A percentile compares a stretch with the other conserved stretches of the same genome.
Conservation (phyloP, 2,888 invertebrate species). For the Rhagium mordax region DNA sequence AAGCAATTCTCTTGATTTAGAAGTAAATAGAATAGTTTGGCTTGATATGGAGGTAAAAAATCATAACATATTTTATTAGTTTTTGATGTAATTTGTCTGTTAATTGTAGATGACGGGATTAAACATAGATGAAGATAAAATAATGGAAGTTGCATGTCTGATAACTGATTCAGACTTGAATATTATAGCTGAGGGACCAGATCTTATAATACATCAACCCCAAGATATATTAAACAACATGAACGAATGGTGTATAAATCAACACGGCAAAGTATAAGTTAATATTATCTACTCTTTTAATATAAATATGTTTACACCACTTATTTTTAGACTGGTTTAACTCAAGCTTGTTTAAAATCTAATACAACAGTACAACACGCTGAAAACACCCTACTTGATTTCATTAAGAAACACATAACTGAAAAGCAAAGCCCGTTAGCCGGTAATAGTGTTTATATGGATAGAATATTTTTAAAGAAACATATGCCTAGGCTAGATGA, state of each 20-base stretch:
- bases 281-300: slow-evolving; percentile 26
- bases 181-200: slow-evolving; percentile 82
- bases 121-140: slow-evolving; percentile 81
- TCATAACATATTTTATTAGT: slow-evolving; percentile 14
- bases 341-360: slow-evolving; percentile 81
- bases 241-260: slow-evolving; percentile 87
- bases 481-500: slow-evolving; percentile 85
- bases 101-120: slow-evolving; percentile 88
- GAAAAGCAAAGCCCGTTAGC: slow-evolving; percentile 82
- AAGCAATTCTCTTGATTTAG: slow-evolving; percentile 56
- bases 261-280: slow-evolving; percentile 81
- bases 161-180: slow-evolving; percentile 88
- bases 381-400: slow-evolving; percentile 80
- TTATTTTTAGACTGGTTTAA: slow-evolving; percentile 83
- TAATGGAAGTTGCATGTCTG: slow-evolving; percentile 92
- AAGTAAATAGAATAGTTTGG: slow-evolving; percentile 77
- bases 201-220: slow-evolving; percentile 85
- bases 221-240: slow-evolving; percentile 81
- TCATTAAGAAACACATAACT: slow-evolving; percentile 76
- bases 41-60: slow-evolving; percentile 78
- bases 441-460: slow-evolving; percentile 92
- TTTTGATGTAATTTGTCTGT: not conserved
- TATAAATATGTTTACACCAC: slow-evolving; percentile 10
- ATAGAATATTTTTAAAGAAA: slow-evolving; percentile 85
- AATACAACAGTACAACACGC: slow-evolving; percentile 77